phyloP scores from a whole-genome alignment of 2,797 vertebrate species.

The Otolemur crassicaudatus region DNA sequence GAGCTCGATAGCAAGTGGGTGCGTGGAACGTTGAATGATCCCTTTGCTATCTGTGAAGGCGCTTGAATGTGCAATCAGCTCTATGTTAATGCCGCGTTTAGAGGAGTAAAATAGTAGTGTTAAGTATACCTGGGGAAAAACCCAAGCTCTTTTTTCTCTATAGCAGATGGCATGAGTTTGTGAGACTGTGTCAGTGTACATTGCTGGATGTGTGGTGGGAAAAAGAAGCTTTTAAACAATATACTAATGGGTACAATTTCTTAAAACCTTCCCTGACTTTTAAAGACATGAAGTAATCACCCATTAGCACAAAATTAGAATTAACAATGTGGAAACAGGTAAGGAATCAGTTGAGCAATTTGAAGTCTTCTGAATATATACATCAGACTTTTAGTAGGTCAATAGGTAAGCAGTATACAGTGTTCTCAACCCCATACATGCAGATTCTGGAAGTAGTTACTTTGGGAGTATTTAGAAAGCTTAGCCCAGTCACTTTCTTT shows the following conservation, averaged over 20 bases:
- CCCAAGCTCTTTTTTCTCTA: not conserved
- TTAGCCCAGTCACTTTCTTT: not conserved
- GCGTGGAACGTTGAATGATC: not conserved
- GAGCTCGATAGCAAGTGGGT: not conserved
- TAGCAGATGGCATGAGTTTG: not conserved
- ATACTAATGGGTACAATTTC: not conserved
- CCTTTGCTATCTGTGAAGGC: not conserved
- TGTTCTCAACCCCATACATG: not conserved
- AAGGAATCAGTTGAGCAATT: not conserved
- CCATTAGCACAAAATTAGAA: conserved; percentile 57
- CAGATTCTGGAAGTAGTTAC: not conserved
- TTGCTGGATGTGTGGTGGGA: not conserved
- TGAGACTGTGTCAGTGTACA: not conserved
- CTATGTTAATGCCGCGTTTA: conserved; percentile 35
- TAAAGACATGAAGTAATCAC: not conserved
- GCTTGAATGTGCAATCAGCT: conserved; percentile 29
- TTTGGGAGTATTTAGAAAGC: not conserved
- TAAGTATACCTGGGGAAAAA: not conserved
- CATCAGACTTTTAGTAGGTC: not conserved
- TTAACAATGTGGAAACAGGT: conserved; percentile 17
- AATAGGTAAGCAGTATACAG: not conserved
- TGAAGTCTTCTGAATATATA: conserved; percentile 26
- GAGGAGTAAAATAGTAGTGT: conserved; percentile 18
- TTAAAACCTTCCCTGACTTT: not conserved
- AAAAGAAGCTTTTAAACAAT: not conserved